phyloP scores from a whole-genome alignment of 2,797 vertebrate genomes.

The Lacerta agilis region DNA sequence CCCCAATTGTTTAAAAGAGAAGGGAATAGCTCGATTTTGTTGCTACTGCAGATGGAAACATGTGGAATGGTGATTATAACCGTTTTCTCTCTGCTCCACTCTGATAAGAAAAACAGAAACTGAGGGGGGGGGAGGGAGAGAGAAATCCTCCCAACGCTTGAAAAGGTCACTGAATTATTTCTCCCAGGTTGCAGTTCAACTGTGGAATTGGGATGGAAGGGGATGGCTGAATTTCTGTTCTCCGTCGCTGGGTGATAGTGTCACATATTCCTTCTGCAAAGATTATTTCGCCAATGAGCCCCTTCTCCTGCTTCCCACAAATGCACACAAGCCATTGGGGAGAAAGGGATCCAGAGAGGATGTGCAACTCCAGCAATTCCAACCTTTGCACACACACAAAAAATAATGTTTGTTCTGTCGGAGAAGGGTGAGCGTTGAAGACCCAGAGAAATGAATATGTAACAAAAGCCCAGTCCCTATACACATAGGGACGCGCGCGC shows the following conservation, averaged over 20 bases:
- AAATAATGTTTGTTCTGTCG: neutral
- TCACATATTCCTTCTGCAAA: neutral
- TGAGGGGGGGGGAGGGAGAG: neutral
- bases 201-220: neutral
- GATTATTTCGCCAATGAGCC: neutral
- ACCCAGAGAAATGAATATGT: neutral
- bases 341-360: too few species aligned
- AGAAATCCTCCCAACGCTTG: neutral
- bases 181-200: neutral
- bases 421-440: neutral
- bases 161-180: constrained; percentile 4
- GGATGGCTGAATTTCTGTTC: neutral
- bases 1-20: neutral
- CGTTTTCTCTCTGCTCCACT: neutral
- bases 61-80: constrained; percentile 7
- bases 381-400: neutral
- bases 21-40: neutral
- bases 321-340: neutral
- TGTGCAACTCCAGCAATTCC: too few species aligned
- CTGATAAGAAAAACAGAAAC: constrained; percentile 7
- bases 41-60: constrained; percentile 19
- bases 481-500: neutral
- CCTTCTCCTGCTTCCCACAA: neutral
- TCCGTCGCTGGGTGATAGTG: neutral
- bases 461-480: neutral